These are phyloP conservation scores for Graphium colonna DNA, from an alignment of 2,888 invertebrate species.

Conservation along the genomic window DNA sequence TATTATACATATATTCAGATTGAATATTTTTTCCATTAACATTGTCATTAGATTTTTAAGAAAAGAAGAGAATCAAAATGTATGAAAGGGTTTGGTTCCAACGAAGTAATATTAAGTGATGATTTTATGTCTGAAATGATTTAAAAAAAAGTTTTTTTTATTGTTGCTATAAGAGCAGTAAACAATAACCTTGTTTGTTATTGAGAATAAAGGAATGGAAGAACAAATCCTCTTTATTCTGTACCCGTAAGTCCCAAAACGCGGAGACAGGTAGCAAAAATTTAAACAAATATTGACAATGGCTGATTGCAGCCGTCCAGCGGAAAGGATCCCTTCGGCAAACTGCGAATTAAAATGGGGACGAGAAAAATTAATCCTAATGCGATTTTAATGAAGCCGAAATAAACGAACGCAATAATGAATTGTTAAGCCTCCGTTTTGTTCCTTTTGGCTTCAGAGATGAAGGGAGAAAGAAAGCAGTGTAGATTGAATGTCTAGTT, in stretches of 20 bases:
- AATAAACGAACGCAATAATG: slow-evolving; percentile 76
- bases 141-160: too few species aligned
- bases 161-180: too few species aligned
- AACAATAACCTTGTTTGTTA: too few species aligned
- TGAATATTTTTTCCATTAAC: too few species aligned
- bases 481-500: too few species aligned
- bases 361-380: slow-evolving; percentile 80
- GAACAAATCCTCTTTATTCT: background rate
- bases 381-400: slow-evolving; percentile 79
- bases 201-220: too few species aligned
- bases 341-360: slow-evolving; percentile 76
- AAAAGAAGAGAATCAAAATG: too few species aligned
- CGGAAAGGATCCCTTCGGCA: slow-evolving; percentile 63
- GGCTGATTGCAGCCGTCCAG: slow-evolving; percentile 72
- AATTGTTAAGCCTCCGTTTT: slow-evolving; percentile 67
- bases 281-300: slow-evolving; percentile 72
- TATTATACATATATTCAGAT: too few species aligned
- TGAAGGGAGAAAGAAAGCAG: slow-evolving; percentile 44
- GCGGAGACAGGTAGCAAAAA: slow-evolving; percentile 63
- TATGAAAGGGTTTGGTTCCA: too few species aligned
- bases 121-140: too few species aligned
- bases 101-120: too few species aligned
- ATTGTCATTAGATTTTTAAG: too few species aligned
- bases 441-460: slow-evolving; percentile 55
- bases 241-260: slow-evolving; percentile 45